Conservation (phyloP, 2,888 invertebrate species). For the Tipula lateralis region DNA sequence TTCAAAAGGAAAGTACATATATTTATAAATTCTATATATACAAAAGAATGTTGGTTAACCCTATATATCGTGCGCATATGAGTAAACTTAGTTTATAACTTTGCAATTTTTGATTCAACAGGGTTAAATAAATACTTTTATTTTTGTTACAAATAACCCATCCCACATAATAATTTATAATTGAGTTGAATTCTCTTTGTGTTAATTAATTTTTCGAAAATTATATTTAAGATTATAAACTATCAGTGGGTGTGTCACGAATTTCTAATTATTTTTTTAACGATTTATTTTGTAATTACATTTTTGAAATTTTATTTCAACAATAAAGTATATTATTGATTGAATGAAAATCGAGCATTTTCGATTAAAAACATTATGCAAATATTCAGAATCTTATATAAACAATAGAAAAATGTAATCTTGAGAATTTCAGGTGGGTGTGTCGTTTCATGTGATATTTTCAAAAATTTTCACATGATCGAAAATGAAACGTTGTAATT, state of each 20-base stretch:
- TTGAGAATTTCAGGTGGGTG: not conserved
- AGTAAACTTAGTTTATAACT: not conserved
- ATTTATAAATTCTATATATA: no score
- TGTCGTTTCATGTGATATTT: not conserved
- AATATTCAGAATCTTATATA: not conserved
- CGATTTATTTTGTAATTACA: not conserved
- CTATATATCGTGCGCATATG: not conserved
- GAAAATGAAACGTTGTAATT: not conserved
- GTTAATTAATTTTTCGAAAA: not conserved
- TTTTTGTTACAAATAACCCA: not conserved
- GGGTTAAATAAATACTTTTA: not conserved
- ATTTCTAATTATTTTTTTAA: not conserved
- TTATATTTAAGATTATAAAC: not conserved
- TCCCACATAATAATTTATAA: not conserved
- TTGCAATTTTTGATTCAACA: not conserved
- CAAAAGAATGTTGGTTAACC: not conserved
- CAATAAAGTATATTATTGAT: not conserved
- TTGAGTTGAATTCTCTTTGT: not conserved
- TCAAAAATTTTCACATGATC: not conserved
- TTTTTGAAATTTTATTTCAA: not conserved
- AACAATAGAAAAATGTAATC: not conserved
- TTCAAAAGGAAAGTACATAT: not conserved
- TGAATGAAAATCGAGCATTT: not conserved
- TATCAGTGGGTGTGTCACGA: slow-evolving; percentile 12
- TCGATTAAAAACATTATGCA: not conserved